phyloP scores from a whole-genome alignment of 2,113 vertebrate genomes.

The Melanerpes formicivorus region DNA sequence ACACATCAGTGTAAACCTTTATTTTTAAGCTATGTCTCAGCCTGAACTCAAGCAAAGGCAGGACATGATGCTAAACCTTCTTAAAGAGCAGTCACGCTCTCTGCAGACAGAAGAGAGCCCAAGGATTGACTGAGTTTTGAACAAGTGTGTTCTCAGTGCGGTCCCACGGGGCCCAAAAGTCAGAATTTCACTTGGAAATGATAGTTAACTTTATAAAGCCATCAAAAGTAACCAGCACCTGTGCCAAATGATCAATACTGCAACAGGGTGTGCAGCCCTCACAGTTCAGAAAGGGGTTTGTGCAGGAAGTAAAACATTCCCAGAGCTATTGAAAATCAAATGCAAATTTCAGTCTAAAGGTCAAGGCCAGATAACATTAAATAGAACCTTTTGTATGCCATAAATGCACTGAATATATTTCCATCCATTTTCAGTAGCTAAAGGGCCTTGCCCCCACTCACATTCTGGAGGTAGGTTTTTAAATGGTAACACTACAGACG shows the following conservation, averaged over 20 bases:
- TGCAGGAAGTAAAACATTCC: conserved; percentile 19
- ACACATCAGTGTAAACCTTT: background rate
- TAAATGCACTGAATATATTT: conserved; percentile 49
- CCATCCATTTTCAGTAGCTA: conserved; percentile 38
- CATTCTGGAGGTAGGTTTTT: background rate
- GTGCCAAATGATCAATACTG: background rate
- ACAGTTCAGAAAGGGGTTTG: background rate
- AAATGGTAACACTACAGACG: background rate
- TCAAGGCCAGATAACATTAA: conserved; percentile 42
- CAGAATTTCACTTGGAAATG: background rate
- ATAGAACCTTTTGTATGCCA: conserved; percentile 22
- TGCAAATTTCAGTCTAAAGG: conserved; percentile 58
- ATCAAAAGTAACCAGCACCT: background rate
- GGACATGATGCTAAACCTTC: background rate
- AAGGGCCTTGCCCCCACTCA: background rate
- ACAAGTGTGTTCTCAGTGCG: background rate
- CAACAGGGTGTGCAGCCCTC: background rate
- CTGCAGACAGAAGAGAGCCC: background rate
- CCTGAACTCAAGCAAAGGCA: background rate
- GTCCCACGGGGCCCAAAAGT: background rate
- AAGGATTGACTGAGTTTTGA: background rate
- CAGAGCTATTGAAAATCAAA: conserved; percentile 20
- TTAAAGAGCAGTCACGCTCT: background rate
- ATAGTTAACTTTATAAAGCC: background rate
- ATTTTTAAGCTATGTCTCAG: background rate